A percentile compares a stretch with the other conserved stretches of the same genome.
Conservation (phyloP, 2,888 invertebrate genomes). For the Hyppa rectilinea region DNA sequence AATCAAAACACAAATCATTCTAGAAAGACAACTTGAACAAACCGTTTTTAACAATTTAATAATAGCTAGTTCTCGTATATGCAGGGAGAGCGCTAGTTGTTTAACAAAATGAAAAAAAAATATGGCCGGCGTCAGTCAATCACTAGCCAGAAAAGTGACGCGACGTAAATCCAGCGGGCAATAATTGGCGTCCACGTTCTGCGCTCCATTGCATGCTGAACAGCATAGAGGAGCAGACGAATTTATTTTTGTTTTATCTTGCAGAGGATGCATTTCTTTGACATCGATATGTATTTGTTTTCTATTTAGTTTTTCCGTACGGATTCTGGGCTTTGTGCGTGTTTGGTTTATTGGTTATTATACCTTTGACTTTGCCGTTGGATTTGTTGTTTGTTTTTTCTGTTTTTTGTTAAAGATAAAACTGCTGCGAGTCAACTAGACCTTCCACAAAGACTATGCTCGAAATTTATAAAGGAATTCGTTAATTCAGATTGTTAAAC, state of each 20-base stretch:
- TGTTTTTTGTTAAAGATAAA: constrained; percentile 9
- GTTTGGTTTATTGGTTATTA: constrained; percentile 21
- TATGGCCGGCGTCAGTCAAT: constrained; percentile 75
- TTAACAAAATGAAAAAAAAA: constrained; percentile 67
- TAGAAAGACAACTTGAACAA: constrained; percentile 9
- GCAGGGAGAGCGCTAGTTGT: constrained; percentile 54
- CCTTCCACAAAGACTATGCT: neutral
- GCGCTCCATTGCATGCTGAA: constrained; percentile 72
- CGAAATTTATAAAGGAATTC: neutral
- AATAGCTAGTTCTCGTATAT: constrained; percentile 54
- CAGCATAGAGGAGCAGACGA: constrained; percentile 43
- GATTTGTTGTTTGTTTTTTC: neutral
- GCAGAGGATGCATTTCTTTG: constrained; percentile 49
- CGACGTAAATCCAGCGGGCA: constrained; percentile 79
- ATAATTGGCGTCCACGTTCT: constrained; percentile 82
- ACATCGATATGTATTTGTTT: constrained; percentile 54
- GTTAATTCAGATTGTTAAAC: neutral
- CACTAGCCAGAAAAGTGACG: constrained; percentile 77
- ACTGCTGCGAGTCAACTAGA: neutral
- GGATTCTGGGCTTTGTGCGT: constrained; percentile 32
- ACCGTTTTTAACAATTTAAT: constrained; percentile 35
- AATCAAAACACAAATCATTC: constrained; percentile 45
- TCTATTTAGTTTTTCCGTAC: constrained; percentile 37
- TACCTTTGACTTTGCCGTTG: constrained; percentile 19
- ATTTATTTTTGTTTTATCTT: constrained; percentile 53